Evolutionary conservation across 2,797 vertebrate species (phyloP).

Genomic region (Enteromius argenteus): DNA sequence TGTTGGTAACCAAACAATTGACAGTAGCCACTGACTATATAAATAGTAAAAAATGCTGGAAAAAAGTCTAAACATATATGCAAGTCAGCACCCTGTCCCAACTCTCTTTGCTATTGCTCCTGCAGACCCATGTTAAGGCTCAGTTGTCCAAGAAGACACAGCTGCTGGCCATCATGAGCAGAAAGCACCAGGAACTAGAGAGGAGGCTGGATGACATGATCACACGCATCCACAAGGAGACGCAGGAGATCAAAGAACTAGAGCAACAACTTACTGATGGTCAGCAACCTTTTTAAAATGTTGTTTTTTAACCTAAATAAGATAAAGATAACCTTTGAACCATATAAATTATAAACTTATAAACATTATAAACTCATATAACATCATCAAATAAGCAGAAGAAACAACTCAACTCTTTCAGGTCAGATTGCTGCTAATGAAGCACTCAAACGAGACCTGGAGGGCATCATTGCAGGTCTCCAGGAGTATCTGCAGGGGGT

Average conservation of each 20-base stretch:
- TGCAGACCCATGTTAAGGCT: slow-evolving; percentile 80
- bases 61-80: not conserved
- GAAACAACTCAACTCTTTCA: slow-evolving; percentile 60
- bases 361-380: not conserved
- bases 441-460: slow-evolving; percentile 87
- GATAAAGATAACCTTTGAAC: not conserved
- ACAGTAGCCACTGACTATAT: not conserved
- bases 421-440: slow-evolving; percentile 92
- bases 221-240: slow-evolving; percentile 88
- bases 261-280: slow-evolving; percentile 93
- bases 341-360: too few species aligned
- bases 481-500: slow-evolving; percentile 88
- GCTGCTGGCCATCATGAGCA: slow-evolving; percentile 84
- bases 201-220: slow-evolving; percentile 86
- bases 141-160: slow-evolving; percentile 79
- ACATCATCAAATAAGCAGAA: not conserved
- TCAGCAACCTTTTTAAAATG: slow-evolving; percentile 63
- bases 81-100: not conserved
- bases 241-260: slow-evolving; percentile 92
- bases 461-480: slow-evolving; percentile 86
- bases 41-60: not conserved
- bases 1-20: not conserved
- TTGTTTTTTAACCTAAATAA: too few species aligned
- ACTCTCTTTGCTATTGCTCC: not conserved
- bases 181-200: slow-evolving; percentile 83